Evolutionary conservation across 2,113 vertebrate genomes (phyloP), one percentile per base, ranked within the genome.

Genomic region (Capricornis sumatraensis): DNA sequence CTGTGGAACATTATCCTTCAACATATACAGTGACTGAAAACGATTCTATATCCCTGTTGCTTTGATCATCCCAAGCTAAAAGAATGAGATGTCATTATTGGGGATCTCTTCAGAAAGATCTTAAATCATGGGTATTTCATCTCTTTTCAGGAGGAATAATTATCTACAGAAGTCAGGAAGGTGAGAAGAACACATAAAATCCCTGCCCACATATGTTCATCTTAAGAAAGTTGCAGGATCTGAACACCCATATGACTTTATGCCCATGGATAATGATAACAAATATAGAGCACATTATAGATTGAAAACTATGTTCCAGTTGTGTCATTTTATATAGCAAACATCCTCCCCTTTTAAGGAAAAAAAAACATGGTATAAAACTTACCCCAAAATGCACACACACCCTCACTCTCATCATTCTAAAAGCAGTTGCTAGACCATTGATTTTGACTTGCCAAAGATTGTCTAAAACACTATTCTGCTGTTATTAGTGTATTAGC

Each of bases 41-140:
- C 0, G 16, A 47, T 2, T 67, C 57, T 82, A 67, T 53, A 50
- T 67, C 27, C 27, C 27, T 89, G 50, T 93, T 82, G 13, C 88
- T 97, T 96, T 96, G 87, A 98, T 94, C 62, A 96, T 64, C 17
- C 27, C 19, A 85, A 88, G 53, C 40, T 96, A 89, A 76, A 98
- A 89, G n/a, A 94, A 81, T 86, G 67, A 53, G 94, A 81, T 2
- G 5, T 52, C 60, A 79, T 94, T 91, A 82, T 28, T 87, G 52
- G 7, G 33, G 58, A 62, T 96, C 15, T 67, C 13, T 74, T 76
- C 76, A 45, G 40, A 82, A 98, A 97, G 81, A 87, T 58, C 52
- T 96, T 97, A 96, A 95, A 96, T 96, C 89, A 87, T 36, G 27
- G 6, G 23, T 86, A 87, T 62, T 97, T 17, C 53, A 45, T 43